Evolutionary conservation across 2,888 invertebrate species (phyloP).

Genomic region (Ecdyonurus torrentis): DNA sequence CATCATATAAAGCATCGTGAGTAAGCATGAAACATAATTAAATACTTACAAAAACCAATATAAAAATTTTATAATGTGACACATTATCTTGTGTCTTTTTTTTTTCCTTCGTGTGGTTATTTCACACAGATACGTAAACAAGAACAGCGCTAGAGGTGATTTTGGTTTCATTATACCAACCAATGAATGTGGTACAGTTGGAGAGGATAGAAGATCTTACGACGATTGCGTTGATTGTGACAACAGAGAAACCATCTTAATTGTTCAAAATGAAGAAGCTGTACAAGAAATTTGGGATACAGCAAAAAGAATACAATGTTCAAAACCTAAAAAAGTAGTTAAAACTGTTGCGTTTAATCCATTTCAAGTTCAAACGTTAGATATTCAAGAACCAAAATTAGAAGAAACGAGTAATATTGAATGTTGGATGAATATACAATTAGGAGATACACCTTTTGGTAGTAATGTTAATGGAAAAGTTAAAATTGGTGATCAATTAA

Average conservation of each 20-base stretch:
- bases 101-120: too few species aligned
- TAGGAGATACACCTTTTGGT: slow-evolving; percentile 16
- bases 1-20: too few species aligned
- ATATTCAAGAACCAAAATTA: slow-evolving; percentile 15
- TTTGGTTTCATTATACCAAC: slow-evolving; percentile 17
- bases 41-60: background rate
- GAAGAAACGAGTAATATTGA: slow-evolving; percentile 14
- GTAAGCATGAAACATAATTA: background rate
- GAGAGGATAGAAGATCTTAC: slow-evolving; percentile 7
- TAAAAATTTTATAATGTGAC: background rate
- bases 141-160: slow-evolving; percentile 13
- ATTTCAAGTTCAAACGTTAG: slow-evolving; percentile 16
- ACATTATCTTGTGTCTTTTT: too few species aligned
- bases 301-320: slow-evolving; percentile 16
- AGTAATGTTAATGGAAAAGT: slow-evolving; percentile 14
- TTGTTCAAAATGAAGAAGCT: slow-evolving; percentile 17
- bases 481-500: slow-evolving; percentile 16
- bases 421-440: slow-evolving; percentile 18
- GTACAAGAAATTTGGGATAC: slow-evolving; percentile 18
- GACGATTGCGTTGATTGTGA: slow-evolving; percentile 14
- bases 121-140: slow-evolving; percentile 16
- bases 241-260: slow-evolving; percentile 15
- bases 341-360: slow-evolving; percentile 18
- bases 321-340: slow-evolving; percentile 13
- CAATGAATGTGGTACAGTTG: slow-evolving; percentile 16